Base-by-base conservation (phyloP, 23 tunicate genomes). In the Aplidium turbinatum region DNA sequence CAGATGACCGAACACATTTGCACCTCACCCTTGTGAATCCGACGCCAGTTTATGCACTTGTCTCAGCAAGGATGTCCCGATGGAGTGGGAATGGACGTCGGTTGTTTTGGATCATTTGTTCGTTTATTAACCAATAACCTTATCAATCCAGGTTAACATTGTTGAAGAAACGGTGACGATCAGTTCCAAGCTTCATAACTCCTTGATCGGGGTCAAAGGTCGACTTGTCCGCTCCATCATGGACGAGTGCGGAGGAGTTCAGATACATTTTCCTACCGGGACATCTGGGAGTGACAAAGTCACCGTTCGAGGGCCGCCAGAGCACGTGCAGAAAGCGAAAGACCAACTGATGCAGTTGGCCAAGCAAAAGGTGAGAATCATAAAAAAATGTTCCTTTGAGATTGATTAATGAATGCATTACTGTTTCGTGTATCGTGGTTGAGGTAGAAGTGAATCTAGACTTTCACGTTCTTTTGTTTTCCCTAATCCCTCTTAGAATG, bases 231-330 rank as follows among this genome's bases (percentile, higher is more conserved):
- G 90, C 28, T 78, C 90, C 0, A 68, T 90, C 77, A 90, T 79
- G 90, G 82, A 83, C 55, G 97, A 90, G 40, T 90, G 90, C 56
- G 89, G 89, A 18, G 94, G 94, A 4, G 85, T 80, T 1, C 97
- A 90, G 31, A 94, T 94, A 47, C 99, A 94, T 66, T 94, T 94
- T 63, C 99, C 99, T 30, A 38, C 90, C 34, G 99, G 68, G 33
- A 81, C 70, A 11, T 82, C 89, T 35, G 97, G 97, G n/a, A 77
- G 90, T 52, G 90, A 87, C 66, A 70, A 79, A 36, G 95, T 94
- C 69, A 86, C 91, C 23, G 67, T 94, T 29, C 56, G 99, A 21
- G 99, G 99, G 2, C 75, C 48, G 29, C 51, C 60, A 2, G 90
- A 88, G 20, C 90, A 83, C 40, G 99, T 94, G 38, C 71, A 72